Conservation (phyloP, 37 sponge, comb jelly and placozoan species). For the Oscarella lobularis region DNA sequence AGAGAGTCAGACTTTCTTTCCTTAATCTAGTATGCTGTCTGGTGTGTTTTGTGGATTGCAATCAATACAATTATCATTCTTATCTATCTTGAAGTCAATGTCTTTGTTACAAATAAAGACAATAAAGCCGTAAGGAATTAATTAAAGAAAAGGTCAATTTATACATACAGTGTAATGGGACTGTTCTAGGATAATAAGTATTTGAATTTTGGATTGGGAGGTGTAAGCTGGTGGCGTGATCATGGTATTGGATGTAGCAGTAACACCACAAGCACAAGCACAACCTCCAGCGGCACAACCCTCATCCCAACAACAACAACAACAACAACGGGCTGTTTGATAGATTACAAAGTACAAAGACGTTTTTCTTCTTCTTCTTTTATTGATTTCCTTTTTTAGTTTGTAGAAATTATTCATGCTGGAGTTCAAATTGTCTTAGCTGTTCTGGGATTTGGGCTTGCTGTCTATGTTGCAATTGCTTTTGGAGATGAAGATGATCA, state of each 20-base stretch:
- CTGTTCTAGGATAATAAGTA: neutral
- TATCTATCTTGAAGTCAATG: conserved; percentile 40
- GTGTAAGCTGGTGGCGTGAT: neutral
- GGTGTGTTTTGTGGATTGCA: conserved; percentile 30
- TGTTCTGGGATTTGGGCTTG: no score
- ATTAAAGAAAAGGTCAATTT: neutral
- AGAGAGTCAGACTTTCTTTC: no score
- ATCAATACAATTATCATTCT: conserved; percentile 33
- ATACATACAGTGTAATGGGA: neutral
- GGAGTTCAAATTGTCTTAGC: no score
- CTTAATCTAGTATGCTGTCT: conserved; percentile 33
- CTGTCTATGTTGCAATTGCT: no score
- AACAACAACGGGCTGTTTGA: neutral
- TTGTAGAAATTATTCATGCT: no score
- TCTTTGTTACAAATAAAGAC: conserved; percentile 2
- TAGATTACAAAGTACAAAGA: neutral
- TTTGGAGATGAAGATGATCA: no score
- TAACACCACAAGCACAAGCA: neutral
- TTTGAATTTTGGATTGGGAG: neutral
- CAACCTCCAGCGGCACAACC: neutral
- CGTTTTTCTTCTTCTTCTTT: no score
- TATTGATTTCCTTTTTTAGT: no score
- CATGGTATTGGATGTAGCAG: neutral
- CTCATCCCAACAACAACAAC: neutral
- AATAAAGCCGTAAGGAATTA: neutral